Evolutionary conservation across 2,888 invertebrate species (phyloP), one percentile per base, ranked within the genome.

Genomic region (Nymphalis urticae): DNA sequence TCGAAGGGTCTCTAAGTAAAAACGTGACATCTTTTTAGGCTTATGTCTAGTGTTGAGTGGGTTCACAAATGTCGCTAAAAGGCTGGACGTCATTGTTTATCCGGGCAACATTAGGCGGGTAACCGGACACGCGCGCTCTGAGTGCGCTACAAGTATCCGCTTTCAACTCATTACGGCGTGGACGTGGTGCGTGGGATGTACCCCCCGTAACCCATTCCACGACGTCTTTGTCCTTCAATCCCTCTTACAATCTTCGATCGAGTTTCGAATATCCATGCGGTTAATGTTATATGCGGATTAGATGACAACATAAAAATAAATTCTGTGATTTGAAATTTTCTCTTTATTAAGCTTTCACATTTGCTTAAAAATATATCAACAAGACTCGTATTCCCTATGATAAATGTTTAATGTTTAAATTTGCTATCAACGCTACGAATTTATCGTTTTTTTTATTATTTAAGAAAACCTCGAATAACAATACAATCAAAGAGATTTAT

Each of bases 101-200:
- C 92, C 92, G 91, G 89, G 85, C 86, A 88, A 90, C 92, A 92
- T 92, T 92, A 92, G 91, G 90, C 91, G 90, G 89, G 92, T 91
- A 92, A 92, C 92, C 91, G 92, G 92, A 92, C 92, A 92, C 92
- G 92, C 89, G 86, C 91, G 88, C 84, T 83, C 88, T 92, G 92
- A 92, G 92, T 92, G 92, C 91, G 91, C 90, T 92, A 92, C 92
- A 92, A 92, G 92, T 92, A 92, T 92, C 92, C 90, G 92, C 92
- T 92, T 92, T 92, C 92, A 92, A 92, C 92, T 92, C 92, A 92
- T 92, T 92, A 92, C 89, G 85, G 90, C 80, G 85, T 87, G 90
- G 90, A 91, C 91, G 91, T 90, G 89, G 90, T 90, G 90, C 91
- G 92, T 91, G 89, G 90, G 89, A 82, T 76, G 79, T 70, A 32